phyloP scores from a whole-genome alignment of 35 echinoderm and acorn worm species.

The Nesometra sesokonis region DNA sequence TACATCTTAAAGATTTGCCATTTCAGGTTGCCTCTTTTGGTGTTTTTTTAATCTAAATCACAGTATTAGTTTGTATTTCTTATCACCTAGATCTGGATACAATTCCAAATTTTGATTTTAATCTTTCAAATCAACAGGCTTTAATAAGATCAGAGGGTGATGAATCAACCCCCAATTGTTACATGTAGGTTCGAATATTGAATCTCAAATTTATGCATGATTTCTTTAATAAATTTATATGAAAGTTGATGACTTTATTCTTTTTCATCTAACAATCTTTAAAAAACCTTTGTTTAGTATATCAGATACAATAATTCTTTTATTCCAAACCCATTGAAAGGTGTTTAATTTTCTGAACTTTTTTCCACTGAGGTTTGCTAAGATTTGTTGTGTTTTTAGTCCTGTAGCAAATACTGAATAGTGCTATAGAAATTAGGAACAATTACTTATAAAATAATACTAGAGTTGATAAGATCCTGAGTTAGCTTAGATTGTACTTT shows the following conservation, averaged over 20 bases:
- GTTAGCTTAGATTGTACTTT: not conserved
- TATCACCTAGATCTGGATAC: not conserved
- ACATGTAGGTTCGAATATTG: not conserved
- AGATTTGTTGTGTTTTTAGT: not conserved
- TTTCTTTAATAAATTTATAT: not conserved
- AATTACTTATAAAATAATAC: not conserved
- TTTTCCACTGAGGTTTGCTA: not conserved
- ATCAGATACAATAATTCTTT: not conserved
- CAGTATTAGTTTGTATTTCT: not conserved
- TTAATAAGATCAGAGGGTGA: not conserved
- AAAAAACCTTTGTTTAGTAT: not conserved
- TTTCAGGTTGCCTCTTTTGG: too few species aligned
- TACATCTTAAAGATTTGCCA: too few species aligned
- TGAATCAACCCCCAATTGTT: not conserved
- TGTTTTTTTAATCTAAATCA: too few species aligned
- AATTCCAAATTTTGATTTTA: not conserved
- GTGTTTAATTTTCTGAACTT: not conserved
- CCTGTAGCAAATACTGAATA: not conserved
- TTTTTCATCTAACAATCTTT: not conserved
- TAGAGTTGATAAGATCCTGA: not conserved
- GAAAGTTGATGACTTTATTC: not conserved
- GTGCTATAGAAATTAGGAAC: not conserved
- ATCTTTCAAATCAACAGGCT: not conserved
- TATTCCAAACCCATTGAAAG: not conserved
- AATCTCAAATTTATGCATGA: not conserved